phyloP scores from a whole-genome alignment of 2,888 invertebrate genomes.

The Calliphora vomitoria region DNA sequence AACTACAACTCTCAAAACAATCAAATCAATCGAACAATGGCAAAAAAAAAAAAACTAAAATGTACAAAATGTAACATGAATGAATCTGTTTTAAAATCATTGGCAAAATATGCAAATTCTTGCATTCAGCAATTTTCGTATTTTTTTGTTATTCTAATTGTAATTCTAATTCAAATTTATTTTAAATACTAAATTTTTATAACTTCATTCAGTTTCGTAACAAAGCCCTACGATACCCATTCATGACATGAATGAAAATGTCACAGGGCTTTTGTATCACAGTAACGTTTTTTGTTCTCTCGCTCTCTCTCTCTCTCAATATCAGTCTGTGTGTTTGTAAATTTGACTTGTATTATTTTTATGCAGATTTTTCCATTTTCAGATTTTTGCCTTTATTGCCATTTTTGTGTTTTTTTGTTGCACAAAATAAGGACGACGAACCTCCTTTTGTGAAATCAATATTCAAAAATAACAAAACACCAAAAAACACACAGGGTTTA shows the following conservation, averaged over 20 bases:
- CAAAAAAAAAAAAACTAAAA: conserved; percentile 46
- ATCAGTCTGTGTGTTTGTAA: neutral
- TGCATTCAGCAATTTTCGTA: conserved; percentile 36
- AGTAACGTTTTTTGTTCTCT: too few species aligned
- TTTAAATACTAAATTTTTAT: conserved; percentile 60
- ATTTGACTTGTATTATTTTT: conserved; percentile 69
- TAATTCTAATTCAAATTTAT: conserved; percentile 55
- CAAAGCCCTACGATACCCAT: conserved; percentile 26
- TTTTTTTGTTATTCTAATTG: conserved; percentile 66
- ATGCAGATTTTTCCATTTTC: conserved; percentile 64
- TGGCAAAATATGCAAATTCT: conserved; percentile 73
- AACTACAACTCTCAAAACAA: conserved; percentile 24
- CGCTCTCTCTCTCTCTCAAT: neutral
- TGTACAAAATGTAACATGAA: conserved; percentile 50
- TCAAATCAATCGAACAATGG: conserved; percentile 68
- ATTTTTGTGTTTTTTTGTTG: conserved; percentile 54
- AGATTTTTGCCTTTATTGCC: conserved; percentile 58
- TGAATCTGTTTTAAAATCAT: conserved; percentile 66
- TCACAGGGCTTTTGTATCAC: conserved; percentile 34
- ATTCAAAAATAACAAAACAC: conserved; percentile 44
- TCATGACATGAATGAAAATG: conserved; percentile 48
- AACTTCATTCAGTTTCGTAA: conserved; percentile 60
- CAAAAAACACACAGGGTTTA: conserved; percentile 35
- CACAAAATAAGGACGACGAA: conserved; percentile 18
- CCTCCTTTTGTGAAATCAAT: conserved; percentile 69